Base-by-base conservation (phyloP, 2,888 invertebrate species). In the Pristionchus maxplancki region DNA sequence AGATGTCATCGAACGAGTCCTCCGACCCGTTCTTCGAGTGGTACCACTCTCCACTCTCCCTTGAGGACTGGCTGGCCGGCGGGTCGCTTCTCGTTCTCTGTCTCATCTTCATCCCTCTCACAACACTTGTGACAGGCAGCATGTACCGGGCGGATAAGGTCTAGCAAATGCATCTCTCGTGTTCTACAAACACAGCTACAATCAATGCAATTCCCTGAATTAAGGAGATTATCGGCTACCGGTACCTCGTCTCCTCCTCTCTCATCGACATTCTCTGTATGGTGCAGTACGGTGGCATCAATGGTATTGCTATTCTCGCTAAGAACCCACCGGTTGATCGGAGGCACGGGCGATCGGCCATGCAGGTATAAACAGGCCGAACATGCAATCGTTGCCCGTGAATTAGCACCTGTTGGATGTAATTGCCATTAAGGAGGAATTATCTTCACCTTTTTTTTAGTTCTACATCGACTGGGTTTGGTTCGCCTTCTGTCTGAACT, bases 381-480 rank as follows among this genome's bases (percentile, higher is more conserved):
- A n/a, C n/a, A n/a, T n/a, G n/a, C n/a, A n/a, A n/a, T n/a, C n/a
- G n/a, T n/a, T n/a, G n/a, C n/a, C n/a, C n/a, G n/a, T n/a, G n/a
- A n/a, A n/a, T n/a, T n/a, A n/a, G n/a, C n/a, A n/a, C n/a, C n/a
- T n/a, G n/a, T n/a, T n/a, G n/a, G n/a, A n/a, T n/a, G n/a, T n/a
- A n/a, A n/a, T n/a, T n/a, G n/a, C n/a, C n/a, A n/a, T n/a, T n/a
- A n/a, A n/a, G n/a, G n/a, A n/a, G n/a, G n/a, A n/a, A n/a, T n/a
- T n/a, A n/a, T n/a, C n/a, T n/a, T n/a, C n/a, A n/a, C n/a, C n/a
- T n/a, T 44, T 9, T 48, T 13, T 34, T 87, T 34, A 71, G 87
- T 53, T 87, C 34, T 87, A 74, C 50, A 50, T 74, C 50, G 74
- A 87, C 24, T 87, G 87, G 87, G 87, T 74, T n/a, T 87, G 87